A percentile compares a stretch with the other conserved stretches of the same genome.
These are phyloP conservation scores for Palaemon carinicauda DNA, from an alignment of 1,140 invertebrate genomes.

Conservation along the genomic window DNA sequence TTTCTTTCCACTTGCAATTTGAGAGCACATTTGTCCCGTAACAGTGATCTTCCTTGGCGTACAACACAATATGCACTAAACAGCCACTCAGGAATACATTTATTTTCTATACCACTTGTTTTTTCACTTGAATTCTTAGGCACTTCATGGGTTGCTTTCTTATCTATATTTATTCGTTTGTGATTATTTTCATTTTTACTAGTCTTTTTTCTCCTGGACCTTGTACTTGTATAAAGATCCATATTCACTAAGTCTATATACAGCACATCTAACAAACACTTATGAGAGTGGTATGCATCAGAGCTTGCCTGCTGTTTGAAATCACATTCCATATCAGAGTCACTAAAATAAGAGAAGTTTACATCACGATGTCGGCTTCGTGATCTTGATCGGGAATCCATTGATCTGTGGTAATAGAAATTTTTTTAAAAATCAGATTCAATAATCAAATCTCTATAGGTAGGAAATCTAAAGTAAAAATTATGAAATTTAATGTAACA, in stretches of 20 bases:
- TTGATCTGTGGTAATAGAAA: neutral
- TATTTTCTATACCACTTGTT: neutral
- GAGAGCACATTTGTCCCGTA: constrained; percentile 82
- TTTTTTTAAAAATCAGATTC: too few species aligned
- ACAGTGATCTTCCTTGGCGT: constrained; percentile 68
- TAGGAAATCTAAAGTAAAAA: too few species aligned
- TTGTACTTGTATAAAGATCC: constrained; percentile 78
- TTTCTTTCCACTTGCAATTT: constrained; percentile 84
- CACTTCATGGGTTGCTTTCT: constrained; percentile 5
- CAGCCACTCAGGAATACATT: constrained; percentile 61
- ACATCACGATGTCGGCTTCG: constrained; percentile 15
- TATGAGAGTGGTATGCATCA: neutral
- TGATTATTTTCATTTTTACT: neutral
- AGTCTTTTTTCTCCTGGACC: constrained; percentile 47
- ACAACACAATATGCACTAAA: constrained; percentile 69
- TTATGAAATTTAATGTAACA: too few species aligned
- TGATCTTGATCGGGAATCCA: neutral
- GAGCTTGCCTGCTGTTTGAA: neutral
- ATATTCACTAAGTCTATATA: constrained; percentile 79
- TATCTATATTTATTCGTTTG: neutral
- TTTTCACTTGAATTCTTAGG: neutral
- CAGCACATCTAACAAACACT: constrained; percentile 79
- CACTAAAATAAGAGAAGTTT: neutral
- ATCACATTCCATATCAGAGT: constrained; percentile 13
- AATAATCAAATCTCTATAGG: too few species aligned